Conservation (phyloP, 2,113 vertebrate species). For the Phocoena sinus region DNA sequence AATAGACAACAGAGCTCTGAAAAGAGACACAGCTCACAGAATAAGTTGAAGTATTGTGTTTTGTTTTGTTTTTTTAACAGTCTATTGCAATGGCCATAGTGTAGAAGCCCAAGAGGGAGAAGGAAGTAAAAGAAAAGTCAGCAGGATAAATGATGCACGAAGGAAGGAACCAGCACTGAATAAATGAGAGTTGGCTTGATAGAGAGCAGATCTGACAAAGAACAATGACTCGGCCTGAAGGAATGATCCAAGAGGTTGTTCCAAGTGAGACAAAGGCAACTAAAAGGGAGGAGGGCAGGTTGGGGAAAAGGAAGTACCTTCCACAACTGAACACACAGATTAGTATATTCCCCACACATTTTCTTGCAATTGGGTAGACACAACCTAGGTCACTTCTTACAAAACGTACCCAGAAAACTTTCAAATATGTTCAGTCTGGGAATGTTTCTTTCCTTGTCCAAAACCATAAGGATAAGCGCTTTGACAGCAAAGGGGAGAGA, state of each 20-base stretch:
- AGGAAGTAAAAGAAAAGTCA: slow-evolving; percentile 4
- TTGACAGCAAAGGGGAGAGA: background rate
- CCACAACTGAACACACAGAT: background rate
- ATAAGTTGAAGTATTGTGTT: background rate
- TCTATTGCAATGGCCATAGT: background rate
- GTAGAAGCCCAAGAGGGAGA: background rate
- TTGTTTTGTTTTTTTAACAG: background rate
- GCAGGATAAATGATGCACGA: background rate
- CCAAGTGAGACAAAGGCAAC: background rate
- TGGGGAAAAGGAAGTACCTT: background rate
- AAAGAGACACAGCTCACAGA: background rate
- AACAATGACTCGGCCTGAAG: background rate
- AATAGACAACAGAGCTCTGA: background rate
- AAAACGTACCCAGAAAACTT: background rate
- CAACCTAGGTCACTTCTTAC: background rate
- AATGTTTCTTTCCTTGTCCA: background rate
- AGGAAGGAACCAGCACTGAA: background rate
- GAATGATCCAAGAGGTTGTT: background rate
- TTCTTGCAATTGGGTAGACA: background rate
- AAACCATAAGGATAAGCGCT: background rate
- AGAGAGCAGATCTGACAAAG: background rate
- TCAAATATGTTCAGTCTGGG: background rate
- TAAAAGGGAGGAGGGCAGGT: background rate
- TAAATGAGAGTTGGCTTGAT: background rate
- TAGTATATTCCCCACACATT: background rate